A percentile compares a stretch with the other conserved stretches of the same genome.
phyloP scores from a whole-genome alignment of 2,888 invertebrate genomes.

The Apeira syringaria region DNA sequence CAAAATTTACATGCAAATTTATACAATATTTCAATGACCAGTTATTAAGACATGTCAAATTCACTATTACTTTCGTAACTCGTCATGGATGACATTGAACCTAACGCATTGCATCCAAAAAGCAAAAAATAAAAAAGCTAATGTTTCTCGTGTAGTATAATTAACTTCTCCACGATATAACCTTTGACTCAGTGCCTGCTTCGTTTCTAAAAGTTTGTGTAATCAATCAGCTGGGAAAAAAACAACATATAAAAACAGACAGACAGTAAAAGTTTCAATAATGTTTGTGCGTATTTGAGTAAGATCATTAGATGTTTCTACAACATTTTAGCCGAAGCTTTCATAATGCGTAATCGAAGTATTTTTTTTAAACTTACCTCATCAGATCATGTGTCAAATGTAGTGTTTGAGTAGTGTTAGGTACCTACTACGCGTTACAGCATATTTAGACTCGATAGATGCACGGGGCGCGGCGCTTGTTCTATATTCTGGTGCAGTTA shows the following conservation, averaged over 20 bases:
- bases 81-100: constrained; percentile 43
- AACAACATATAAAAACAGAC: constrained; percentile 18
- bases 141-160: constrained; percentile 41
- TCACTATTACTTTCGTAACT: constrained; percentile 39
- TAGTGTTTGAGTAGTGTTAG: not conserved
- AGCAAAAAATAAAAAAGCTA: constrained; percentile 16
- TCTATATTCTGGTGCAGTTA: too few relatives aligned
- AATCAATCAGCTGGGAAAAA: constrained; percentile 31
- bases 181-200: constrained; percentile 48
- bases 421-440: too few relatives aligned
- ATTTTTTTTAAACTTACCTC: not conserved
- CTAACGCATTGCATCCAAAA: constrained; percentile 13
- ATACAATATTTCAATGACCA: too few relatives aligned
- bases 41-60: constrained; percentile 10
- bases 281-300: constrained; percentile 12
- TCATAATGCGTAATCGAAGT: constrained; percentile 14
- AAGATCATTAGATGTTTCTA: constrained; percentile 15
- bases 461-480: too few relatives aligned
- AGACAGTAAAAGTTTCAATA: constrained; percentile 27
- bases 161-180: constrained; percentile 57
- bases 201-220: constrained; percentile 37
- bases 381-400: constrained; percentile 1
- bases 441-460: too few relatives aligned
- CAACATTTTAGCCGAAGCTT: constrained; percentile 13
- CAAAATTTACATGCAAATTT: too few relatives aligned